Evolutionary conservation across 2,113 vertebrate genomes (phyloP), one percentile per base, ranked within the genome.

Genomic region (Lophura nycthemera): DNA sequence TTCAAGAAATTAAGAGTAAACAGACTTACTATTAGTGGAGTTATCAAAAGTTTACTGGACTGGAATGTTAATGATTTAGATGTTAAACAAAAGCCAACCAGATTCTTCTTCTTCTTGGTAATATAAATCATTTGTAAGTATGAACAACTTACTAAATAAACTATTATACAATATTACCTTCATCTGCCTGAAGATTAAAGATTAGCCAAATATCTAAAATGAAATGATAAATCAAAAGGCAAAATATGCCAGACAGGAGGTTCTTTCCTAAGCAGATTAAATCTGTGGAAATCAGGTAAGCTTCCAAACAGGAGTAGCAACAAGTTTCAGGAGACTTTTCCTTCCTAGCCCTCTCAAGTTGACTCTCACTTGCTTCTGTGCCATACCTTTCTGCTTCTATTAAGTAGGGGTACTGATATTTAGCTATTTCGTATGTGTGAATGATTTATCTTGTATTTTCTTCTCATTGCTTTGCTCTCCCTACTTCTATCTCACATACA

Each of bases 361-460:
- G 77, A 27, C 72, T 25, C 4, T 83, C n/a, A 29, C 85, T 89
- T 92, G 66, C 30, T 83, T 85, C 50, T 67, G 63, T 6, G 7
- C n/a, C 84, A 72, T 45, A 38, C 18, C 87, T 27, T 36, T 24
- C 47, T 56, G 25, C 60, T 88, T 47, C 50, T 78, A 79, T 88
- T 74, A 89, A 91, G 77, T 8, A 91, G 45, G n/a, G 73, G 7
- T 67, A 83, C 56, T 92, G 59, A 14, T 82, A 63, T 76, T 80
- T 85, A 50, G 48, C 67, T 85, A 60, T 89, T 95, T 80, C 52
- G 72, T 83, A 48, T 18, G 38, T 80, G 57, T 80, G 83, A 94
- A 96, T 80, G 21, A 77, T 91, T 91, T 82, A 60, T 91, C 67
- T 83, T 59, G 1, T 13, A 24, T 85, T 89, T 87, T n/a, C 50